Evolutionary conservation across 2,797 vertebrate species (phyloP).

Genomic region (Trachurus trachurus): DNA sequence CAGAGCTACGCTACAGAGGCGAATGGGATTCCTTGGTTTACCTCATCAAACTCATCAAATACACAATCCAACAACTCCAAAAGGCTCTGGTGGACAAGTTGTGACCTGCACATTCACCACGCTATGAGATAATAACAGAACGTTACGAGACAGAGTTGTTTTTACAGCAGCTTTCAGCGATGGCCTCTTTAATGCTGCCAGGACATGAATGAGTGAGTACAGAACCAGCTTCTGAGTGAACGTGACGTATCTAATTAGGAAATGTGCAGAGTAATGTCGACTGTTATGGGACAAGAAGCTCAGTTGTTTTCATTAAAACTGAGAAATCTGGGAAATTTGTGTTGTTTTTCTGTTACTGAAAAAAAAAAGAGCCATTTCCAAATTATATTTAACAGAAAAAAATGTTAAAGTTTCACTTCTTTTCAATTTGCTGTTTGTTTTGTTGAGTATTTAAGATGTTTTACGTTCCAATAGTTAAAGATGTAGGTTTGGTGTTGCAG

Average conservation of each 20-base stretch:
- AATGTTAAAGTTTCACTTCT: background rate
- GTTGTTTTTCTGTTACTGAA: background rate
- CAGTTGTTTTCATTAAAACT: background rate
- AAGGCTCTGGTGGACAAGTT: no score
- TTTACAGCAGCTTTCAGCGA: background rate
- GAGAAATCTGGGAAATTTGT: background rate
- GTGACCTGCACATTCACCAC: no score
- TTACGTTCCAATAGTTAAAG: background rate
- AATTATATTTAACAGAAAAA: background rate
- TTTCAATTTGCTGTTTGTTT: background rate
- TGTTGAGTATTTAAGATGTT: background rate
- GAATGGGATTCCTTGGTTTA: no score
- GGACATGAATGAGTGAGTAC: background rate
- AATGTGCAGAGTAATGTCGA: background rate
- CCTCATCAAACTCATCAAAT: no score
- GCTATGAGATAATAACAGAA: no score
- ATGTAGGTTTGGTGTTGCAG: constrained; percentile 2
- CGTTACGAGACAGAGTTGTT: no score
- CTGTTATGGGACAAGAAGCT: background rate
- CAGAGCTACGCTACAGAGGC: no score
- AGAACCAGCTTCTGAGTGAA: constrained; percentile 7
- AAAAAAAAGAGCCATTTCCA: background rate
- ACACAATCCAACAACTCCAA: no score
- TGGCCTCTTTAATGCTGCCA: background rate
- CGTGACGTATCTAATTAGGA: constrained; percentile 12